Base-by-base conservation (phyloP, 2,888 invertebrate genomes). In the Caenorhabditis wallacei region DNA sequence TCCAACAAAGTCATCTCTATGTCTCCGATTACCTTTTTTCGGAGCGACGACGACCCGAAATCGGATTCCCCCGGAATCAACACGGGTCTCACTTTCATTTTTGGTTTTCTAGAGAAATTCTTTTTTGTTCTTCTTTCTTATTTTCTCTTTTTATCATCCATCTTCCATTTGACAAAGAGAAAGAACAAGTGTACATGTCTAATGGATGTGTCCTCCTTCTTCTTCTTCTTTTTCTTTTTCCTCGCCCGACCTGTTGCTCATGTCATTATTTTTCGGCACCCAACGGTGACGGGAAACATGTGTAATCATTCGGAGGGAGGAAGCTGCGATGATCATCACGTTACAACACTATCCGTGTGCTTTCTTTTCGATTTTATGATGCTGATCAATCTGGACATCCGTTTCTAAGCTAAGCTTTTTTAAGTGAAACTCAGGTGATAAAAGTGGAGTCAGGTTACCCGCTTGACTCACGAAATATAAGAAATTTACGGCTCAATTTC, bases 241-340 rank as follows among this genome's bases (percentile, higher is more conserved):
- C 22, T 35, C 24, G 11, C 35, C 59, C 76, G 76, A 76, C 76
- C 76, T 76, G 76, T 76, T 76, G 75, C 76, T 68, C 66, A 66
- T 53, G 61, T 76, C 76, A 69, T 76, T 76, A 76, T 76, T 76
- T 76, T 76, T 69, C 61, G 57, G 57, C n/a, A 16, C 24, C 16
- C 16, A 46, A 46, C n/a, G 68, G 61, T 76, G 76, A 76, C 76
- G 68, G 66, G 76, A 76, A 76, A 76, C 76, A 76, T 76, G 76
- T 76, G 76, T 76, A 76, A 76, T 76, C 76, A 64, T 54, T 40
- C n/a, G n/a, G 43, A 8, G 46, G 46, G 46, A 18, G 18, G 18
- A 18, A 48, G 26, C 26, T 8, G 18, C 5, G 26, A 66, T 51
- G 37, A 66, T 53, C 61, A 68, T 76, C 76, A 24, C 76, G 66